A percentile compares a stretch with the other conserved stretches of the same genome.
Evolutionary conservation across 1,140 invertebrate genomes (phyloP).

Genomic region (Uloborus diversus): DNA sequence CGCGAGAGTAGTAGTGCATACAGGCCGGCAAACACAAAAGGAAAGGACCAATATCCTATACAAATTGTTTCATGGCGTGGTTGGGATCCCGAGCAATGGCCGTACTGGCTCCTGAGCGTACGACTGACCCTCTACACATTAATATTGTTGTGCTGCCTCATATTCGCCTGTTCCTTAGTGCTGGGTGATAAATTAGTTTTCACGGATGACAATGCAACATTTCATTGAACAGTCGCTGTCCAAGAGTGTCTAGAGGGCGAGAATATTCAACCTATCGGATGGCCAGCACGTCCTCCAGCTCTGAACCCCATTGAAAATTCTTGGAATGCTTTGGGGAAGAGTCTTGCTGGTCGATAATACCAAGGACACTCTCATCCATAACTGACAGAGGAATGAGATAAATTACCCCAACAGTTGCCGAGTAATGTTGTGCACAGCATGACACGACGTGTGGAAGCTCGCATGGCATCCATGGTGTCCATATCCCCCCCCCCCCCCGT

Average conservation of each 20-base stretch:
- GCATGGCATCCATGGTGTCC: too few species aligned
- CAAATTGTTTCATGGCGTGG: background rate
- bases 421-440: background rate
- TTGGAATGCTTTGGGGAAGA: background rate
- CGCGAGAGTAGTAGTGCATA: background rate
- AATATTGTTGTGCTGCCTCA: background rate
- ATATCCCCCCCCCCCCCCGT: background rate
- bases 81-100: background rate
- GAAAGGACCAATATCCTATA: background rate
- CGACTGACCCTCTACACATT: background rate
- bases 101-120: background rate
- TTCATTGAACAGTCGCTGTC: background rate
- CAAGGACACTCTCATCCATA: background rate
- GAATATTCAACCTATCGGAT: background rate
- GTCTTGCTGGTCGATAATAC: background rate
- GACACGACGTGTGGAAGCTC: slow-evolving; percentile 2
- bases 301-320: background rate
- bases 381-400: slow-evolving; percentile 4
- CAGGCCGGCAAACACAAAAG: background rate
- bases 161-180: background rate
- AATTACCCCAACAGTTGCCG: background rate
- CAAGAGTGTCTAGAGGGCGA: background rate
- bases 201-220: background rate
- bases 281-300: background rate
- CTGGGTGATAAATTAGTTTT: background rate